phyloP scores from a whole-genome alignment of 1,140 invertebrate genomes.

The Bombyx mori region ASM3026992v2 NC_085115.1:11164001-11164500 shows the following conservation, averaged over 20 bases:
- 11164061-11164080: conserved; percentile 61
- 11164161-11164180: conserved; percentile 59
- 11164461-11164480: too few species aligned
- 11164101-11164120: conserved; percentile 69
- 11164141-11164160: conserved; percentile 68
- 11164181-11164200: conserved; percentile 55
- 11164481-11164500: too few species aligned
- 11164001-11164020: conserved; percentile 36
- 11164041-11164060: conserved; percentile 22
- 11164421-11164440: too few species aligned
- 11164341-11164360: conserved; percentile 1
- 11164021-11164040: conserved; percentile 40
- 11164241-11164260: conserved; percentile 66
- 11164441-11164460: too few species aligned
- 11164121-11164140: conserved; percentile 71
- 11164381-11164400: too few species aligned
- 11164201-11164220: conserved; percentile 34
- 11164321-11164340: too few species aligned
- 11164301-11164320: background rate
- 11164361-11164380: background rate
- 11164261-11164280: conserved; percentile 51
- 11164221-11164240: conserved; percentile 41
- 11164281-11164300: conserved; percentile 8
- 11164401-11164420: too few species aligned
- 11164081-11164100: conserved; percentile 66